Percentiles rank a stretch among this genome's conserved stretches.
Evolutionary conservation across 2,888 invertebrate species (phyloP).

Genomic region (Phymatocera aterrima): DNA sequence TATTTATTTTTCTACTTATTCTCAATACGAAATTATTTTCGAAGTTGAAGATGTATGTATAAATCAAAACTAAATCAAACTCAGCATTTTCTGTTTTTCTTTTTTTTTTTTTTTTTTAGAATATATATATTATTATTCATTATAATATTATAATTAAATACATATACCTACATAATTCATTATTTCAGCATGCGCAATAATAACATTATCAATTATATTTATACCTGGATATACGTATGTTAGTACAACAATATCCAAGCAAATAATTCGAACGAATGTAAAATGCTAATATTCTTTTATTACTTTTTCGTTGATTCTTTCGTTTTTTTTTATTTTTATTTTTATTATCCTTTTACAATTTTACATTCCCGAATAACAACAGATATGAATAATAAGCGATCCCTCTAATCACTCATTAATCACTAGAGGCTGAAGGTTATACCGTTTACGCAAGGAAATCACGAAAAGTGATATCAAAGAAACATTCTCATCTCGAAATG

Average conservation of each 20-base stretch:
- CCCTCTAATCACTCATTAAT: constrained; percentile 18
- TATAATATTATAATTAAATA: background rate
- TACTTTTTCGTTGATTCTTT: no score
- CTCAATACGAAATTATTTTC: no score
- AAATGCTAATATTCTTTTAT: background rate
- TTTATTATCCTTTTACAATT: background rate
- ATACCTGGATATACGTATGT: constrained; percentile 16
- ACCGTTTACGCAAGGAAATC: no score
- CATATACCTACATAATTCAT: background rate
- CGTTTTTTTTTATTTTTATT: background rate
- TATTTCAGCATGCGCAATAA: constrained; percentile 26
- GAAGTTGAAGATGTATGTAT: no score
- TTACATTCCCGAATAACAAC: constrained; percentile 28
- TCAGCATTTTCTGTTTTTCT: background rate
- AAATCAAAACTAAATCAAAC: background rate
- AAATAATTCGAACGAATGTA: background rate
- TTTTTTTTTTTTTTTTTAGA: constrained; percentile 7
- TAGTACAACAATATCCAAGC: constrained; percentile 31
- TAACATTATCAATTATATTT: constrained; percentile 27
- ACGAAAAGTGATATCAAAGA: no score
- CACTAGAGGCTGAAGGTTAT: background rate
- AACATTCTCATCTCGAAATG: no score
- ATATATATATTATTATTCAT: constrained; percentile 14
- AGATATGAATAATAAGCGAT: constrained; percentile 35
- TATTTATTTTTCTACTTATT: no score